Base-by-base conservation (phyloP, 2,888 invertebrate species). In the Pasiphila rectangulata region DNA sequence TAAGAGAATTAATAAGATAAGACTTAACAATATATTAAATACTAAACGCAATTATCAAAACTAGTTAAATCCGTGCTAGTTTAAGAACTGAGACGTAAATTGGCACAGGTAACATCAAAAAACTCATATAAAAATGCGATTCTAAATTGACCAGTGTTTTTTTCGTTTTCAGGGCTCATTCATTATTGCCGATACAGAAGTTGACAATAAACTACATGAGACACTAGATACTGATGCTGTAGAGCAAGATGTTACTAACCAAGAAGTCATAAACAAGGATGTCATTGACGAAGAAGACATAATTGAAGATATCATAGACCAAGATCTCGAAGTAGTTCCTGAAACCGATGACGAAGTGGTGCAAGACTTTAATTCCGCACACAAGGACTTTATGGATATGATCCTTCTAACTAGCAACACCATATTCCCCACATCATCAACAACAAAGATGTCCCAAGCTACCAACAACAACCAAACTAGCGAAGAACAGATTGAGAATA, bases 401-500 rank as follows among this genome's bases (percentile, higher is more conserved):
- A 75, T 83, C 6, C 37, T 72, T 0, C 54, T 69, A 3, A 63
- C 76, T 1, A 64, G 63, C 4, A 51, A 56, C 19, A 57, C 62
- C 2, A 47, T 46, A 15, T 42, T 50, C 20, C 50, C 80, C 0
- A 62, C 75, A 0, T 71, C 82, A 1, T 75, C 87, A 3, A 69
- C 75, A 0, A 58, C 77, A 2, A 61, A 80, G 59, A 86, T 88
- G 83, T 59, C 75, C 10, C 72, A 82, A 52, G 77, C 72, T 1
- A 70, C 72, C 0, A 68, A 65, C 37, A 69, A 69, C 1, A 72
- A 83, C 7, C 82, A 81, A 63, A 62, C 79, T 1, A 57, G 71
- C 0, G 87, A 87, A 63, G 84, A 85, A 59, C 83, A 86, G 54
- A 47, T 86, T 1, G 72, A 77, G 57, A 83, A 78, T 10, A 83